Evolutionary conservation across 1,140 invertebrate species (phyloP).

Genomic region (Drosophila leontia): DNA sequence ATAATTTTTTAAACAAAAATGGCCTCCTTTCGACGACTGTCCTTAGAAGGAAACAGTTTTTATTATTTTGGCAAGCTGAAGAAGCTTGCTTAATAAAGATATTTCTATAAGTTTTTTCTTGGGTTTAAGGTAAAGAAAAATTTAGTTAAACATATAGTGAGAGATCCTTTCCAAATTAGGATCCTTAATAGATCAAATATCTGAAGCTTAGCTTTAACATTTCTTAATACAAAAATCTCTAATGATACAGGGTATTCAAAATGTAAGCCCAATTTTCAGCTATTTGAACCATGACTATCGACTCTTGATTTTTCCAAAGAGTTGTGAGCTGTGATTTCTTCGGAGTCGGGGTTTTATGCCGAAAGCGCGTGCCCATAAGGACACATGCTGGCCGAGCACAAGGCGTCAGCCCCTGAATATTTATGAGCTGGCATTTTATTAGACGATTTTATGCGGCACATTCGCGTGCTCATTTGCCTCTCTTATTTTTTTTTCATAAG

Average conservation of each 20-base stretch:
- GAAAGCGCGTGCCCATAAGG: conserved; percentile 62
- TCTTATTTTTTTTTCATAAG: conserved; percentile 53
- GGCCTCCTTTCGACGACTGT: background rate
- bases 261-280: too few species aligned
- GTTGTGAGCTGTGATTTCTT: conserved; percentile 61
- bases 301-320: conserved; percentile 27
- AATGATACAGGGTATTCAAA: background rate
- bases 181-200: background rate
- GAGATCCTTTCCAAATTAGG: too few species aligned
- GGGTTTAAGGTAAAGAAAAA: background rate
- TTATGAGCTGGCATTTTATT: conserved; percentile 79
- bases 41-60: background rate
- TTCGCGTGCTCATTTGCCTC: conserved; percentile 50
- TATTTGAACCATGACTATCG: background rate
- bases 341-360: conserved; percentile 60
- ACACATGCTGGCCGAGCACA: conserved; percentile 44
- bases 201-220: background rate
- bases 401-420: conserved; percentile 58
- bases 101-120: background rate
- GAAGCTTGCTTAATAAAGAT: background rate
- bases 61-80: background rate
- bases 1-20: too few species aligned
- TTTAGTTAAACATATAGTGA: too few species aligned
- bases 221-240: background rate
- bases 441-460: conserved; percentile 66